phyloP scores from a whole-genome alignment of 2,113 vertebrate genomes.

The Acrocephalus arundinaceus region DNA sequence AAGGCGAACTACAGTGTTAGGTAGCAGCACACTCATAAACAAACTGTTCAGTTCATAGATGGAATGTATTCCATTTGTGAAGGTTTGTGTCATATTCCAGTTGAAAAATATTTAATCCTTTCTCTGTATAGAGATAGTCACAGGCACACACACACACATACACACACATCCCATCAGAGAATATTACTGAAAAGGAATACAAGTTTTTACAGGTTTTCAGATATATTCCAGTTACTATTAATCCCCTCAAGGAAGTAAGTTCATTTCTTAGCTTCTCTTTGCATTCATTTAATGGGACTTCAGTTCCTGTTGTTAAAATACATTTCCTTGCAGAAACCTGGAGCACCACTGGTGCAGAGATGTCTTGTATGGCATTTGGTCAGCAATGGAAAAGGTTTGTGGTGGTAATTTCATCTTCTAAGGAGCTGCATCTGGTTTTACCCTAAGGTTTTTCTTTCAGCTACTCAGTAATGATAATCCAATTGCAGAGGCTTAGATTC shows the following conservation, averaged over 20 bases:
- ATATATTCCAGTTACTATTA: neutral
- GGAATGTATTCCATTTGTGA: neutral
- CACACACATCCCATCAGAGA: neutral
- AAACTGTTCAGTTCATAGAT: neutral
- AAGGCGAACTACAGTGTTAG: neutral
- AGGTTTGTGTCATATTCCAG: neutral
- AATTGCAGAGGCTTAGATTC: neutral
- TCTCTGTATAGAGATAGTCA: neutral
- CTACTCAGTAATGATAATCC: neutral
- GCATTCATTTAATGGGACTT: neutral
- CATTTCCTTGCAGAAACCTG: neutral
- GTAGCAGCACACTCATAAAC: neutral
- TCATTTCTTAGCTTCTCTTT: neutral
- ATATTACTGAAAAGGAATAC: neutral
- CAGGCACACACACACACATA: fast-evolving
- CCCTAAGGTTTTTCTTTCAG: neutral
- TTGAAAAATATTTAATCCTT: neutral
- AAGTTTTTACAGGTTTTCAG: neutral
- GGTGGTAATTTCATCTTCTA: neutral
- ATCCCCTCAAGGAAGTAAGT: neutral
- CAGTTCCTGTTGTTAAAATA: neutral
- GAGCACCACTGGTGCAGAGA: neutral
- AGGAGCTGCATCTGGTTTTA: neutral
- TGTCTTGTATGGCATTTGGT: neutral
- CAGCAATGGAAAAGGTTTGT: neutral